Base-by-base conservation (phyloP, 2,888 invertebrate genomes). In the Sepiola atlantica region DNA sequence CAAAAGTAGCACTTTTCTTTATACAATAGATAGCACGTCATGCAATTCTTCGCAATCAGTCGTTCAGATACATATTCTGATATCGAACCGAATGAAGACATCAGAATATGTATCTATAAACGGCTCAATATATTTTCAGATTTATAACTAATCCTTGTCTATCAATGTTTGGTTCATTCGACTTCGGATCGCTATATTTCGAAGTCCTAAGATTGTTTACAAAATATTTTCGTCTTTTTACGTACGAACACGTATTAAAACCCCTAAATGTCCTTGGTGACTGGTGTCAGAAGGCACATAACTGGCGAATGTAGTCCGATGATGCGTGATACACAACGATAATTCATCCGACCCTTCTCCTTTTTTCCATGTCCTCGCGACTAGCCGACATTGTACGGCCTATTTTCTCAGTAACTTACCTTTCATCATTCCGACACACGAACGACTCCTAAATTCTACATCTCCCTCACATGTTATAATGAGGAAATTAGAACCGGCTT, bases 371-470 rank as follows among this genome's bases (percentile, higher is more conserved):
- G 12, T 12, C n/a, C 28, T 32, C 77, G n/a, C 32, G 14, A 77
- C 77, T 61, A 61, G 24, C 61, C 61, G 24, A 24, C 61, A 61
- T 77, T 18, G 32, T n/a, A n/a, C n/a, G n/a, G n/a, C n/a, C 77
- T 32, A n/a, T 14, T 77, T 77, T 32, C n/a, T 32, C 16, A n/a
- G n/a, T 77, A 16, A 45, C 77, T 77, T 16, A 16, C 14, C 77
- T 77, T 77, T 77, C 16, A 77, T 77, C 77, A 77, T 77, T 77
- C 77, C 77, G 77, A 77, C 77, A 77, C 77, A 77, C 77, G 28
- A 61, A 77, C n/a, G n/a, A 77, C n/a, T n/a, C 77, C 77, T n/a
- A 77, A 77, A 77, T n/a, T n/a, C 77, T 77, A 77, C 77, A 77
- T 77, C n/a, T 77, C 77, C 77, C 77, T 77, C n/a, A 32, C 77